phyloP scores from a whole-genome alignment of 2,113 vertebrate genomes.

The Riparia riparia region DNA sequence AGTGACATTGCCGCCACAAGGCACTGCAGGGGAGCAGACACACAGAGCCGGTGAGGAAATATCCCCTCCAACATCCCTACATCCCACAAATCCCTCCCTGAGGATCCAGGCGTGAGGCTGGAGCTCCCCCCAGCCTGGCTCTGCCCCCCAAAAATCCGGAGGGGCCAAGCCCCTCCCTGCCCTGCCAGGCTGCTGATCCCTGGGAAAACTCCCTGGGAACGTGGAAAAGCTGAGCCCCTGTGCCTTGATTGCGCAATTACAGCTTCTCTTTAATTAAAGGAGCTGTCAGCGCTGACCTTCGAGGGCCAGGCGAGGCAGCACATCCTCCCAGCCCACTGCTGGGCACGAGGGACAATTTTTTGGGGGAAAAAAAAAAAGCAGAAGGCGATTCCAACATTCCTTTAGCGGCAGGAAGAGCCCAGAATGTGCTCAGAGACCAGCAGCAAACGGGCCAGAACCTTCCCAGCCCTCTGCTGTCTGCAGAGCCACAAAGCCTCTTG shows the following conservation, averaged over 20 bases:
- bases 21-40: conserved; percentile 78
- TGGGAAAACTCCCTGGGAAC: not conserved
- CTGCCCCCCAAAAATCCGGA: not conserved
- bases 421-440: not conserved
- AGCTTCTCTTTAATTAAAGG: not conserved
- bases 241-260: not conserved
- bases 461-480: not conserved
- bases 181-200: not conserved
- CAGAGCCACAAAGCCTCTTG: not conserved
- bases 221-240: not conserved
- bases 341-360: not conserved
- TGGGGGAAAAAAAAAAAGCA: not conserved
- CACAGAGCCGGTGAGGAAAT: not conserved
- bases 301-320: not conserved
- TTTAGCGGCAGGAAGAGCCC: not conserved
- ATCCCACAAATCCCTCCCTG: not conserved
- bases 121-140: not conserved
- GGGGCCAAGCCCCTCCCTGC: not conserved
- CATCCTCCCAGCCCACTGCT: not conserved
- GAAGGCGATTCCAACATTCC: not conserved
- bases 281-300: not conserved
- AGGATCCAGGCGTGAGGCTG: not conserved
- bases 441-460: not conserved
- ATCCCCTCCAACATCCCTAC: accelerated
- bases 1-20: conserved; percentile 93